Base-by-base conservation (phyloP, 2,888 invertebrate genomes). In the Empis livida region DNA sequence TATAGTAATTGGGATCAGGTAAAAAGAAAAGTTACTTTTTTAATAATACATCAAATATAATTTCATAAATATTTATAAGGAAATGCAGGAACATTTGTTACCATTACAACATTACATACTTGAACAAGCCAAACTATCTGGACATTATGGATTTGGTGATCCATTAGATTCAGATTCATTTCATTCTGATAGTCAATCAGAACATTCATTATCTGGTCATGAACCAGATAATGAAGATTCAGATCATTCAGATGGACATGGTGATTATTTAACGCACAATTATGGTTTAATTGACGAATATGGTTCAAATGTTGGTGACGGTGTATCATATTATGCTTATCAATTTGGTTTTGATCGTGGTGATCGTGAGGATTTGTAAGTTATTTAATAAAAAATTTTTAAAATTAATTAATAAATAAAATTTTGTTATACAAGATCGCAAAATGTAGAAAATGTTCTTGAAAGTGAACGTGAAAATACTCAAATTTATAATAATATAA, bases 51-150 rank as follows among this genome's bases (percentile, higher is more conserved):
- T 31, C 8, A 31, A 20, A 20, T 20, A 20, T 20, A 20, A 20
- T 20, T 5, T 20, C 20, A 20, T 5, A 20, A 16, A 31, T 15
- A 10, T 15, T 15, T 48, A 15, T 14, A 11, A 64, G 54, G 73
- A 78, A 51, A 74, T 78, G 76, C 82, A 82, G 55, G 77, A 78
- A 56, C 88, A 89, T 63, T 70, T 90, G 52, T 67, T 89, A 59
- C 90, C 90, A 10, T 70, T 91, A 52, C 89, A 90, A 66, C 87
- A 90, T 68, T 91, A 90, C 61, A 84, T 91, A 56, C 76, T 91
- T 59, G 89, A 90, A 61, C 91, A 91, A 69, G 85, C 85, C 1
- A 84, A 85, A 55, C 51, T 58, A 5, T 53, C 67, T 74, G 84
- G 80, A 57, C 80, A 82, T 60, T 79, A 80, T 54, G 79, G 81